A percentile compares a stretch with the other conserved stretches of the same genome.
Conservation (phyloP, 1,140 invertebrate species). For the Drosophila repleta region DNA sequence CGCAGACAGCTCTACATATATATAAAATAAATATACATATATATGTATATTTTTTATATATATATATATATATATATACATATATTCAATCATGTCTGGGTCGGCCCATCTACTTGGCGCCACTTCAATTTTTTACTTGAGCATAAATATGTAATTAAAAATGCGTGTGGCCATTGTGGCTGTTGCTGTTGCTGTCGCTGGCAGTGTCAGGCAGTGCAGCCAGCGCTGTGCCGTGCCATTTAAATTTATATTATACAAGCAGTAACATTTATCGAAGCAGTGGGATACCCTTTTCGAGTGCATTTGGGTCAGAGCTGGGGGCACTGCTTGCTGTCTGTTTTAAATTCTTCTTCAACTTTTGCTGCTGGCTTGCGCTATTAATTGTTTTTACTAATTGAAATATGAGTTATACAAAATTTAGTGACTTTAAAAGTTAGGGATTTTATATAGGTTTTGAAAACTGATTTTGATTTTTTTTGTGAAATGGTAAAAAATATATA, state of each 20-base stretch:
- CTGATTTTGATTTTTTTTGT: too few relatives aligned
- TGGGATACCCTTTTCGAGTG: neutral
- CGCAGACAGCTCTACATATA: constrained; percentile 37
- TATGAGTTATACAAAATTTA: too few relatives aligned
- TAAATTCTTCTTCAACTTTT: neutral
- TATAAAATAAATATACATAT: constrained; percentile 14
- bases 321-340: too few relatives aligned
- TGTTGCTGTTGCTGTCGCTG: constrained; percentile 11
- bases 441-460: too few relatives aligned
- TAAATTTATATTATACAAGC: constrained; percentile 63
- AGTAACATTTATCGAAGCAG: constrained; percentile 8
- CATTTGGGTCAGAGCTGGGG: neutral
- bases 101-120: constrained; percentile 26
- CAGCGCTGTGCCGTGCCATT: constrained; percentile 44
- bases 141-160: constrained; percentile 78
- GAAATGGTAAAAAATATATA: too few relatives aligned
- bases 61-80: constrained; percentile 14
- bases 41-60: neutral
- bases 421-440: too few relatives aligned
- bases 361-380: too few relatives aligned
- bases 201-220: constrained; percentile 15
- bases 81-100: constrained; percentile 11
- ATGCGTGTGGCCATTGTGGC: constrained; percentile 34
- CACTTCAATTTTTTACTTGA: constrained; percentile 31
- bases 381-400: too few relatives aligned